phyloP scores from a whole-genome alignment of 2,797 vertebrate genomes.

The Graptemys geographica region DNA sequence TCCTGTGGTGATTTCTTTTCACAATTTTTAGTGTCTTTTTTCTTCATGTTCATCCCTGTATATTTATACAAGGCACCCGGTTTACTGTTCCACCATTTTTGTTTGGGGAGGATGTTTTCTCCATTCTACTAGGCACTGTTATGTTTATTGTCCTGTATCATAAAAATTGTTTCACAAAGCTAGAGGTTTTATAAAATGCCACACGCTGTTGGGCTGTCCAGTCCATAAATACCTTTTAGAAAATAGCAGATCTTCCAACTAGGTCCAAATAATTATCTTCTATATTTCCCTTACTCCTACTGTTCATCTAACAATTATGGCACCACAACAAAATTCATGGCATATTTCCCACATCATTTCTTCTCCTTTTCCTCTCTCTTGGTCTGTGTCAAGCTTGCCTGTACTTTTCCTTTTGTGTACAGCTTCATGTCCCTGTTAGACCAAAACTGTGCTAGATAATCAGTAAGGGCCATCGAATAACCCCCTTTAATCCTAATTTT shows the following conservation, averaged over 20 bases:
- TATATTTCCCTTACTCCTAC: not conserved
- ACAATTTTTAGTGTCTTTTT: not conserved
- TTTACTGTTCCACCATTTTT: not conserved
- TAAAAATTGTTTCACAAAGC: not conserved
- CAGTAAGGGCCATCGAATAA: not conserved
- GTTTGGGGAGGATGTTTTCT: not conserved
- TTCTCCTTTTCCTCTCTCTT: not conserved
- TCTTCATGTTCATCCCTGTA: not conserved
- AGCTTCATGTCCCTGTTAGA: not conserved
- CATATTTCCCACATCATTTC: accelerated
- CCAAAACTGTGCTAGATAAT: not conserved
- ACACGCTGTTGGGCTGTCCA: not conserved
- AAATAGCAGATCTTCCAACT: not conserved
- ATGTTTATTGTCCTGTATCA: not conserved
- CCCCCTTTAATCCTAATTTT: not conserved
- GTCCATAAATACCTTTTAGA: not conserved
- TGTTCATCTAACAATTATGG: not conserved
- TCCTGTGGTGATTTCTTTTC: not conserved
- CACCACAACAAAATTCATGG: not conserved
- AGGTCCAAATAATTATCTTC: not conserved
- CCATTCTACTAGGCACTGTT: not conserved
- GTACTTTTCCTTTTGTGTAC: not conserved
- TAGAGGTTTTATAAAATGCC: not conserved
- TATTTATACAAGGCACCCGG: not conserved
- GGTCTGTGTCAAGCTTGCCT: not conserved